Conservation (phyloP, 2,797 vertebrate species). For the Sciurus vulgaris region DNA sequence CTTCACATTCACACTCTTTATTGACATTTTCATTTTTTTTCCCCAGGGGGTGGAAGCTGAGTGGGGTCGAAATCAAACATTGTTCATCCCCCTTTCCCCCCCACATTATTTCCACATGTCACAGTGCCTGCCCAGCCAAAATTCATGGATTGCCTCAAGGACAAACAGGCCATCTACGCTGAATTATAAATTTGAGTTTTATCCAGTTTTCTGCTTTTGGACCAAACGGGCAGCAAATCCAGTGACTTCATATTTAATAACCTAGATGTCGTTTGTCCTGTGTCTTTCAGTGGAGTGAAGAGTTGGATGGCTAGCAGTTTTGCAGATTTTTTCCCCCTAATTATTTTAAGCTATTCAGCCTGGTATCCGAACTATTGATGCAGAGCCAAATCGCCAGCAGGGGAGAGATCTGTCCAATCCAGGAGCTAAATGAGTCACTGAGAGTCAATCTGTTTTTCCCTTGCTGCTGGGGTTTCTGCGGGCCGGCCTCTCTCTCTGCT, state of each 20-base stretch:
- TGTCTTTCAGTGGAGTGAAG: conserved; percentile 88
- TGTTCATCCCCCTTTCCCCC: conserved; percentile 22
- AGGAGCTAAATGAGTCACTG: conserved; percentile 93
- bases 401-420: conserved; percentile 91
- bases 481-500: conserved; percentile 86
- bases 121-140: conserved; percentile 88
- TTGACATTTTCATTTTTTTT: conserved; percentile 88
- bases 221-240: conserved; percentile 90
- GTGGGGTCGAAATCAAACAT: conserved; percentile 85
- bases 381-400: conserved; percentile 91
- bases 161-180: conserved; percentile 89
- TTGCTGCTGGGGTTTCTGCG: conserved; percentile 89
- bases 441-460: conserved; percentile 92
- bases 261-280: conserved; percentile 91
- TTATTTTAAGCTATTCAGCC: conserved; percentile 93
- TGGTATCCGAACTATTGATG: conserved; percentile 90
- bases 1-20: conserved; percentile 87
- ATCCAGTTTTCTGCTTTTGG: conserved; percentile 89
- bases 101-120: conserved; percentile 86
- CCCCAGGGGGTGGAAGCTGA: conserved; percentile 69
- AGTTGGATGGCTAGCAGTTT: conserved; percentile 89
- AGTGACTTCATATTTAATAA: conserved; percentile 92
- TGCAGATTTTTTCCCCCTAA: conserved; percentile 89
- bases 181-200: conserved; percentile 89
- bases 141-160: conserved; percentile 88